A percentile compares a stretch with the other conserved stretches of the same genome.
Evolutionary conservation across 64 coral and sea anemone species (phyloP).

Genomic region (Stylophora pistillata): DNA sequence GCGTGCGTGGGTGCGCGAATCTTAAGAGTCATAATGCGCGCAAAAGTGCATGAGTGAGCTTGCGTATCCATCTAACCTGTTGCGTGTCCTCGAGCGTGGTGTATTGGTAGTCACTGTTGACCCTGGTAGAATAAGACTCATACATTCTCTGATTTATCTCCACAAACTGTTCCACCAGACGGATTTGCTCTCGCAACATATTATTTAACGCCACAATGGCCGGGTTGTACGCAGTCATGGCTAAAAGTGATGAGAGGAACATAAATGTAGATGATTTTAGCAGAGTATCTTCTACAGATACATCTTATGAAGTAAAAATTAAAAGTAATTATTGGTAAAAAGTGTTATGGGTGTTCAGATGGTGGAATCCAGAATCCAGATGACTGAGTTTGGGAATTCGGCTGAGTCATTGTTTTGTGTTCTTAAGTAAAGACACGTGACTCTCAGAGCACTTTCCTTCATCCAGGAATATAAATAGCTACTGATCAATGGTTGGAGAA

Average conservation of each 20-base stretch:
- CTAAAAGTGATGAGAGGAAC: slow-evolving; percentile 42
- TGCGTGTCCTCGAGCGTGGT: slow-evolving; percentile 95
- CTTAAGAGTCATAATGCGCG: not conserved
- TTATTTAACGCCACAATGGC: slow-evolving; percentile 87
- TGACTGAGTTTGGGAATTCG: no score
- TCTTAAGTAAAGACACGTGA: no score
- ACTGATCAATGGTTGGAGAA: no score
- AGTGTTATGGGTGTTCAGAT: no score
- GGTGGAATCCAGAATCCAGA: no score
- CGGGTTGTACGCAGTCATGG: slow-evolving; percentile 94
- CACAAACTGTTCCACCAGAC: slow-evolving; percentile 93
- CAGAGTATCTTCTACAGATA: no score
- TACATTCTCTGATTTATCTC: slow-evolving; percentile 93
- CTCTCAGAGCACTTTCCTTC: no score
- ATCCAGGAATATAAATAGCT: no score
- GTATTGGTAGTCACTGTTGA: slow-evolving; percentile 74
- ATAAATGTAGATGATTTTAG: not conserved
- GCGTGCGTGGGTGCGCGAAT: no score
- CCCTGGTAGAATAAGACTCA: slow-evolving; percentile 73
- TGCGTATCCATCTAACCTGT: slow-evolving; percentile 53
- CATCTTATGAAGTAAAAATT: no score
- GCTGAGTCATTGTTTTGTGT: no score
- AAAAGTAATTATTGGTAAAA: no score
- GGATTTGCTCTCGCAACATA: slow-evolving; percentile 93
- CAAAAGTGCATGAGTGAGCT: not conserved